These are phyloP conservation scores for Aplysina aerophoba DNA, from an alignment of 37 sponge, comb jelly and placozoan species.

Conservation along the genomic window DNA sequence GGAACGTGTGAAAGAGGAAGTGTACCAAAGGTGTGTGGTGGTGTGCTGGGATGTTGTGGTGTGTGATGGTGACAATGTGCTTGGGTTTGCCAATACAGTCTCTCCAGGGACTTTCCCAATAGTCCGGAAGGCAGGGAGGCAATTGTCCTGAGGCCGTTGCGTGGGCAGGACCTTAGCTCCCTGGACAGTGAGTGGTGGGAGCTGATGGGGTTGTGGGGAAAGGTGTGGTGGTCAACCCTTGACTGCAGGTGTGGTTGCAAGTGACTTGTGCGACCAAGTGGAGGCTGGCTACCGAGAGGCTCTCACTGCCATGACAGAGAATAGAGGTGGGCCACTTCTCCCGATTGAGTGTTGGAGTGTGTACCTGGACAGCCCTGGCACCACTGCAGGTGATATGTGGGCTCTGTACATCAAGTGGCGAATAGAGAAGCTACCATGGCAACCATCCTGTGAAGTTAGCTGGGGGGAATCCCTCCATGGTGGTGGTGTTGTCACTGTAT, in stretches of 20 bases:
- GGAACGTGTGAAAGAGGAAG: slow-evolving; percentile 39
- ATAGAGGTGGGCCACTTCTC: not conserved
- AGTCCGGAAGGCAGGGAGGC: slow-evolving; percentile 58
- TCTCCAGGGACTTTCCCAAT: slow-evolving; percentile 48
- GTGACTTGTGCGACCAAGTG: not conserved
- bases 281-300: not conserved
- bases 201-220: too few relatives aligned
- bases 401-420: slow-evolving; percentile 6
- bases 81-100: slow-evolving; percentile 31
- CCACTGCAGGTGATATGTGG: not conserved
- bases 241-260: too few relatives aligned
- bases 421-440: not conserved
- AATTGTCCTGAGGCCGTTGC: slow-evolving; percentile 59
- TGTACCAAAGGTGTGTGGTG: slow-evolving; percentile 62
- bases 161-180: not conserved
- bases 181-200: too few relatives aligned
- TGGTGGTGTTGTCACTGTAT: too few relatives aligned
- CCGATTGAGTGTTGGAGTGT: not conserved
- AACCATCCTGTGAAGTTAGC: too few relatives aligned
- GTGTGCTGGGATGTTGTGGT: not conserved
- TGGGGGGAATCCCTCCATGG: too few relatives aligned
- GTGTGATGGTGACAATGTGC: not conserved
- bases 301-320: not conserved
- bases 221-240: too few relatives aligned
- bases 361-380: not conserved